Conservation (phyloP, 2,888 invertebrate species). For the Eueremaeus valkanovi region DNA sequence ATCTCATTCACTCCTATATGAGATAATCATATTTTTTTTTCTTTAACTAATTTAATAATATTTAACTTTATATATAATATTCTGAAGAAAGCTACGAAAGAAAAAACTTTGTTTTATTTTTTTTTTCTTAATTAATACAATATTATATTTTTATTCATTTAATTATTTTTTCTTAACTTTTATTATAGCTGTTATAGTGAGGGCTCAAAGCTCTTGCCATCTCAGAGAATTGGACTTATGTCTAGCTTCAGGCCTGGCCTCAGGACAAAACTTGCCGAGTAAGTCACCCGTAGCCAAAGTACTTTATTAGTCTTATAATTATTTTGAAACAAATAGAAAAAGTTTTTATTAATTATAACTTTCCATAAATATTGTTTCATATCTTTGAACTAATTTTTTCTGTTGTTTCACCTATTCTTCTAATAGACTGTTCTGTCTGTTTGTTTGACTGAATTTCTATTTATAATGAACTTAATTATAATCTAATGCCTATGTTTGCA, state of each 20-base stretch:
- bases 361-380: no score
- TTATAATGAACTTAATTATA: no score
- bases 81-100: background rate
- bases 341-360: no score
- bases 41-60: background rate
- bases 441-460: no score
- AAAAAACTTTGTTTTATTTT: background rate
- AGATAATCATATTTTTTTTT: no score
- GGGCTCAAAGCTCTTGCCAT: constrained; percentile 38
- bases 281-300: constrained; percentile 23
- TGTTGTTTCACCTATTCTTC: no score
- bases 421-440: no score
- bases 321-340: no score
- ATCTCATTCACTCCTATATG: background rate
- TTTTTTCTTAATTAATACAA: background rate
- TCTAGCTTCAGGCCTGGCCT: constrained; percentile 40
- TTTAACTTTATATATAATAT: background rate
- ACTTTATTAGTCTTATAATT: no score
- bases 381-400: no score
- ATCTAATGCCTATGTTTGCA: no score
- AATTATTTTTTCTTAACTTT: background rate
- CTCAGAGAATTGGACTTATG: constrained; percentile 40
- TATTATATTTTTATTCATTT: background rate
- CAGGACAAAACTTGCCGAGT: constrained; percentile 41
- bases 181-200: constrained; percentile 21